Evolutionary conservation across 2,113 vertebrate genomes (phyloP).

Genomic region (Lepus americanus): DNA sequence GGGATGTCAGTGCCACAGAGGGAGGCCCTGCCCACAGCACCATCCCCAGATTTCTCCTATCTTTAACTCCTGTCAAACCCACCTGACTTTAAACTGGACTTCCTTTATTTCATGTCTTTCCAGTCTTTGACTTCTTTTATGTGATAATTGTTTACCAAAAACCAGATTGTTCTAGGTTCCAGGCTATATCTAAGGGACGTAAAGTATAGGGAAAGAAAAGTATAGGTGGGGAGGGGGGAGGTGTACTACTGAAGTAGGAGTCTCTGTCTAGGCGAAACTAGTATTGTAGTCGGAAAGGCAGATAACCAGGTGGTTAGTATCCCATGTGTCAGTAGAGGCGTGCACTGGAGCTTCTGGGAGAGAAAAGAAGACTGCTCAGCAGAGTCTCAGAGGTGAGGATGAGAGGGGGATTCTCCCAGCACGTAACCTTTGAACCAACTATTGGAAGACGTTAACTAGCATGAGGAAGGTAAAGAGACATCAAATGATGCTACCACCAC

Average conservation of each 20-base stretch:
- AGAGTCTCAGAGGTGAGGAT: too few relatives aligned
- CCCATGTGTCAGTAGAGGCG: not conserved
- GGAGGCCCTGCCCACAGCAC: too few relatives aligned
- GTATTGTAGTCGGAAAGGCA: not conserved
- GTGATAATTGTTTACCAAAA: slow-evolving; percentile 6
- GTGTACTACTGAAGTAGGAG: not conserved
- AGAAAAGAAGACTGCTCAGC: not conserved
- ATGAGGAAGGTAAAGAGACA: not conserved
- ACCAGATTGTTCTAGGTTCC: not conserved
- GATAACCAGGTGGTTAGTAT: not conserved
- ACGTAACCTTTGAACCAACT: not conserved
- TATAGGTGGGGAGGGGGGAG: not conserved
- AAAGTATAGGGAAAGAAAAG: not conserved
- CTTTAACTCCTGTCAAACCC: not conserved
- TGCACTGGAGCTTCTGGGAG: not conserved
- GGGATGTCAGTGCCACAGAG: too few relatives aligned
- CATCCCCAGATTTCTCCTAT: not conserved
- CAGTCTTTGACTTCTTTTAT: not conserved
- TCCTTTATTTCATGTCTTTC: not conserved
- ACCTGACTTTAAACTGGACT: not conserved
- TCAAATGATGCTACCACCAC: not conserved
- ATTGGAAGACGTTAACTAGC: not conserved
- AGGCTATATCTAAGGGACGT: not conserved
- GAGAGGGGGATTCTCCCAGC: not conserved
- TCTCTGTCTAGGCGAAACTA: not conserved